Base-by-base conservation (phyloP, 2,797 vertebrate genomes). In the Gobionotothen gibberifrons region DNA sequence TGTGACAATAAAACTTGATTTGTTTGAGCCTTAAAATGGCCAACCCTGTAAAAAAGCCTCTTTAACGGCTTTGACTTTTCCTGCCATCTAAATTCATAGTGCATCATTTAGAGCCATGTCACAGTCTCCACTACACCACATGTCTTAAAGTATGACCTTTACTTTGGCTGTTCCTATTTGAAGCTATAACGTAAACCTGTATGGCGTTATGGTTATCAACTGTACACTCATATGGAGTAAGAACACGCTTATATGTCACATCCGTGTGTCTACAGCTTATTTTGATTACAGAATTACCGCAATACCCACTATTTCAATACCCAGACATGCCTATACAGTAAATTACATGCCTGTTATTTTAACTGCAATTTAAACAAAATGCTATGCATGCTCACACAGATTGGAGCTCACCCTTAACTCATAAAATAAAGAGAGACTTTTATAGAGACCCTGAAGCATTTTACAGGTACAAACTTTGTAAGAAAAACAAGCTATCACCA, bases 401-500 rank as follows among this genome's bases (percentile, higher is more conserved):
- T 63, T 52, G 57, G 39, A 9, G 19, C 60, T 61, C 53, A 64
- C 54, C 59, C 68, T 26, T 39, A 29, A 14, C 26, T 48, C 3
- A 68, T 80, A 63, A 60, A 69, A 36, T 15, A 0, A 39, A 57
- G 40, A 26, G 26, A 26, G 40, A 15, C 11, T 75, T 81, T 78
- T 68, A 76, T 77, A n/a, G 69, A 74, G 68, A 81, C 46, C 44
- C 46, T 54, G 72, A 43, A 49, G 58, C 65, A 44, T 76, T 81
- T 81, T 54, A 76, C 19, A 67, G 49, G 60, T 58, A 76, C 69
- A 66, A 57, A 69, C 55, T 69, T 42, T 51, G 48, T 78, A 70
- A 74, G 62, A 78, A 76, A 71, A 77, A 76, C 69, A 74, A 46
- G 55, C 62, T 54, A 56, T 58, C 21, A 15, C 43, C 69, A 52